These are phyloP conservation scores for Mesocentrotus franciscanus DNA, from an alignment of 53 echinoderm and acorn worm species.

Conservation along the genomic window DNA sequence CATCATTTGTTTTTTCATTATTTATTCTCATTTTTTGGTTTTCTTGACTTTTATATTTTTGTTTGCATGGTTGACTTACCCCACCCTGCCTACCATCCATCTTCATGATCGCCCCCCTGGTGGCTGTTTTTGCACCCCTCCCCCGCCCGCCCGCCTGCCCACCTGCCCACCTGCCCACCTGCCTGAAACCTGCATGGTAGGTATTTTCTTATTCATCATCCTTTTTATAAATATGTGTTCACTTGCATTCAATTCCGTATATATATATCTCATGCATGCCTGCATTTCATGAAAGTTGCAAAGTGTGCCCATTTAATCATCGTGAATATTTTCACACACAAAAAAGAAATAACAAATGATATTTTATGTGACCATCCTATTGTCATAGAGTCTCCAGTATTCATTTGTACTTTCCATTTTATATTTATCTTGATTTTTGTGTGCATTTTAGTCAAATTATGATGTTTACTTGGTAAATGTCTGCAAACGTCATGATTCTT, in stretches of 20 bases:
- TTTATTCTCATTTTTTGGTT: constrained; percentile 18
- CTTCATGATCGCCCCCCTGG: constrained; percentile 30
- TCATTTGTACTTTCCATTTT: neutral
- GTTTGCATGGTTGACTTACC: constrained; percentile 58
- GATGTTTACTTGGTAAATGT: neutral
- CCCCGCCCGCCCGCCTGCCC: constrained; percentile 9
- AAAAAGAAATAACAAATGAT: neutral
- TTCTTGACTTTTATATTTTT: constrained; percentile 35
- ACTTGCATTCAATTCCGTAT: neutral
- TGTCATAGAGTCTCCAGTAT: neutral
- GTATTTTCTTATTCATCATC: constrained; percentile 24
- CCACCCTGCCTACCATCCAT: constrained; percentile 30
- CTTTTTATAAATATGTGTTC: neutral
- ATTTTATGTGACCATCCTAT: neutral
- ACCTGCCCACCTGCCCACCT: constrained; percentile 20
- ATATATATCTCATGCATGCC: neutral
- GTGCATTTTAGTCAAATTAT: neutral
- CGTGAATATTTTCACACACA: neutral
- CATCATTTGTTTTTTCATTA: neutral
- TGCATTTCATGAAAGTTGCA: neutral
- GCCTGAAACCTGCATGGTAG: constrained; percentile 51
- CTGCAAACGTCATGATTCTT: neutral
- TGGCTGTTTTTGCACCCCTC: constrained; percentile 46
- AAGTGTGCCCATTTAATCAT: neutral
- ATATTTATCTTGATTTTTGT: neutral